phyloP scores from a whole-genome alignment of 2,113 vertebrate species.

The Oreochromis spilurus region DNA sequence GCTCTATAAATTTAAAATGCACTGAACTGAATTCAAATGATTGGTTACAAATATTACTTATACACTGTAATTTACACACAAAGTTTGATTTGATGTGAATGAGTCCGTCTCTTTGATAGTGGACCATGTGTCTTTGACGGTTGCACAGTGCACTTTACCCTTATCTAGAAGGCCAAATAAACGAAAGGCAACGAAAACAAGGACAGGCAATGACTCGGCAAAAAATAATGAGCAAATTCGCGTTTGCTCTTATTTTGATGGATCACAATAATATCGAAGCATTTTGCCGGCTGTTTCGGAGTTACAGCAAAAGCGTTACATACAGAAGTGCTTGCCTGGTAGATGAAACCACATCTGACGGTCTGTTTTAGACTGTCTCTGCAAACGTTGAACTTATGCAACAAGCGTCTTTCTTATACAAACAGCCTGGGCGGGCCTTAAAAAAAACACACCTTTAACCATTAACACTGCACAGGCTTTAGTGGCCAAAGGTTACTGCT shows the following conservation, averaged over 20 bases:
- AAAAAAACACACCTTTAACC: not conserved
- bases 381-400: not conserved
- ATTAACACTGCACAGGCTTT: not conserved
- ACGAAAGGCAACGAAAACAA: not conserved
- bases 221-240: not conserved
- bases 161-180: not conserved
- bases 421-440: not conserved
- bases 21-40: not conserved
- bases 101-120: not conserved
- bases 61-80: not conserved
- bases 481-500: slow-evolving; percentile 19
- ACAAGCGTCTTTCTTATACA: not conserved
- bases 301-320: not conserved
- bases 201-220: slow-evolving; percentile 59
- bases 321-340: not conserved
- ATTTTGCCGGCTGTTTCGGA: not conserved
- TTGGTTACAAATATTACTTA: not conserved
- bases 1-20: not conserved
- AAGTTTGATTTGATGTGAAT: not conserved
- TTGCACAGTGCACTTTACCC: not conserved
- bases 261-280: not conserved
- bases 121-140: not conserved
- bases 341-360: not conserved
- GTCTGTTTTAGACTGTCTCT: accelerated
- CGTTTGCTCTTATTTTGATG: not conserved